Evolutionary conservation across 2,888 invertebrate genomes (phyloP), one percentile per base, ranked within the genome.

Genomic region (Synanthedon tipuliformis): DNA sequence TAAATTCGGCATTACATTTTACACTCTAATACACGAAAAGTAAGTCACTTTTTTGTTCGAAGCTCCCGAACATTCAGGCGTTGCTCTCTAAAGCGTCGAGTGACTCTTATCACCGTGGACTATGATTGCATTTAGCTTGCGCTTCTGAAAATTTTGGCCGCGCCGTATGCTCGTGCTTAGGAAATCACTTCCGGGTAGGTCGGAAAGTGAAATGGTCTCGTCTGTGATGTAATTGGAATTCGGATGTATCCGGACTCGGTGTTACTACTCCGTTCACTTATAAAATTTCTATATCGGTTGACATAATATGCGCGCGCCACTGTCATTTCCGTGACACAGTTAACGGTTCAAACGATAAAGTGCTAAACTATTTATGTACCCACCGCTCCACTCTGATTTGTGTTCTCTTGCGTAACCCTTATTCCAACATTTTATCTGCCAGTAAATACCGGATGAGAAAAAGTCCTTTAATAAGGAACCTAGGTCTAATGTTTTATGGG

Each of bases 211-310:
- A 87, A 86, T 86, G 85, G 86, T 76, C 82, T 83, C 81, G 83
- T 86, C 87, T 81, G 78, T 87, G 85, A 87, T 86, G 86, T 84
- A 87, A 87, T 87, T 81, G 87, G 86, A 87, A 86, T 87, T 85
- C 81, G 84, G 86, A 87, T 87, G 76, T 87, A 82, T 86, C 86
- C 86, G 87, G 83, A 84, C 79, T 82, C 80, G 73, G 74, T 73
- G 78, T 79, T 80, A 78, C 79, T 80, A 78, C 79, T 80, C 84
- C 84, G 80, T 84, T 85, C 86, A 82, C 85, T 84, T 83, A 78
- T 78, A 78, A 81, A 78, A 76, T 79, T 72, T 81, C 75, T 81
- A 71, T 81, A 81, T 81, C 73, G 75, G 73, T 82, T 86, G 81
- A 82, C 80, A 82, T 84, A 83, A 84, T 80, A 75, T 68, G 71